These are phyloP conservation scores for Seira ritae DNA, from an alignment of 2,888 invertebrate genomes.

Conservation along the genomic window DNA sequence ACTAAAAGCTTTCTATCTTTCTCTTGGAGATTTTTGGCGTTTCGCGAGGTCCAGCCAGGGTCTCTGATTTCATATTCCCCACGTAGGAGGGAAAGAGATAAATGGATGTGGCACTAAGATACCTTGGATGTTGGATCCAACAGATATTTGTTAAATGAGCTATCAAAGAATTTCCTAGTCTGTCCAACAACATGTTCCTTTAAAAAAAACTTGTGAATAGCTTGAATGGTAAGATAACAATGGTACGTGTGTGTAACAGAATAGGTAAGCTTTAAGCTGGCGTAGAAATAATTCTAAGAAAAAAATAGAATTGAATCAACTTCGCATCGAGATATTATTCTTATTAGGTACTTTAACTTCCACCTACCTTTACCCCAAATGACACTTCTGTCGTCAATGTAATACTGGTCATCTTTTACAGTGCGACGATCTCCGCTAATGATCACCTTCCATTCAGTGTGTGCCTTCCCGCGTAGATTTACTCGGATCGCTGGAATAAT, in stretches of 20 bases:
- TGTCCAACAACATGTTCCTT: background rate
- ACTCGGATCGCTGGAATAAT: slow-evolving; percentile 80
- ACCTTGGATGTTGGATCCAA: background rate
- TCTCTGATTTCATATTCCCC: no score
- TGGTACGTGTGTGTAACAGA: no score
- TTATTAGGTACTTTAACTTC: no score
- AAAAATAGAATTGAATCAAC: no score
- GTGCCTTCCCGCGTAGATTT: slow-evolving; percentile 84
- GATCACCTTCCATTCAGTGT: slow-evolving; percentile 86
- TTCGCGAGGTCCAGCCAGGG: no score
- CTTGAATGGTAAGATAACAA: no score
- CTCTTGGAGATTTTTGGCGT: no score
- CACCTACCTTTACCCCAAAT: slow-evolving; percentile 88
- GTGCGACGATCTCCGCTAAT: slow-evolving; percentile 84
- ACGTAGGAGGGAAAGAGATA: background rate
- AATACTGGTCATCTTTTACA: slow-evolving; percentile 86
- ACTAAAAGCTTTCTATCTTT: no score
- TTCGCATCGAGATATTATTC: no score
- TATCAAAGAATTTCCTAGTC: background rate
- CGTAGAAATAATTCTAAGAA: no score
- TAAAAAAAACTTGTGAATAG: background rate
- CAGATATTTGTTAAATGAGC: no score
- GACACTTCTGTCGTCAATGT: slow-evolving; percentile 83
- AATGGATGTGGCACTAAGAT: background rate
- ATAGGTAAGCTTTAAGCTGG: no score